phyloP scores from a whole-genome alignment of 2,888 invertebrate species.

The Acleris emargana region DNA sequence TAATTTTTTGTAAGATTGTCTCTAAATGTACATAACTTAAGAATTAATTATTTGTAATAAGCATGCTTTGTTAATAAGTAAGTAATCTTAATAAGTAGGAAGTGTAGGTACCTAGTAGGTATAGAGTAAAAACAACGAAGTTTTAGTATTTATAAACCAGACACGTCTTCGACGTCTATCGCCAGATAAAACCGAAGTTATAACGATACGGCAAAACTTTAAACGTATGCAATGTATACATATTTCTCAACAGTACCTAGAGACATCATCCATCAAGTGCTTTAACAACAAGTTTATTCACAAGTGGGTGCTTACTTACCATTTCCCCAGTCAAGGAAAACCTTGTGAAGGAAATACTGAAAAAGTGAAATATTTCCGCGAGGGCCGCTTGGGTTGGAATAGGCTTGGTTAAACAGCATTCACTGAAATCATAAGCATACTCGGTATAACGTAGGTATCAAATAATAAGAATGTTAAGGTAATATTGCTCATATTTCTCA shows the following conservation, averaged over 20 bases:
- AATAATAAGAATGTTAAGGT: background rate
- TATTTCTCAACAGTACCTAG: background rate
- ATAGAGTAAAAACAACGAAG: too few relatives aligned
- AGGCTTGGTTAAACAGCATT: conserved; percentile 8
- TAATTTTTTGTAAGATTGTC: too few relatives aligned
- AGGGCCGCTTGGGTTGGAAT: conserved; percentile 6
- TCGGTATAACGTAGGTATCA: background rate
- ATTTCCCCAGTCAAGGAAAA: conserved; percentile 10
- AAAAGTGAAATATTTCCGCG: conserved; percentile 5
- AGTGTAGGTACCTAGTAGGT: too few relatives aligned
- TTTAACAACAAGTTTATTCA: conserved; percentile 15
- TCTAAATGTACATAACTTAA: too few relatives aligned
- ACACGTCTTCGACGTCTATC: too few relatives aligned
- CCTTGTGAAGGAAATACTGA: conserved; percentile 2
- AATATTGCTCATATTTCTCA: too few relatives aligned
- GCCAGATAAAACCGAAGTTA: too few relatives aligned
- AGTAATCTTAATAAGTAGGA: too few relatives aligned
- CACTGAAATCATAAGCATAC: conserved; percentile 15
- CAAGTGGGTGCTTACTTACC: conserved; percentile 14
- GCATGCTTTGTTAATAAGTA: too few relatives aligned
- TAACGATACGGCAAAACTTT: too few relatives aligned
- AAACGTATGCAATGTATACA: background rate
- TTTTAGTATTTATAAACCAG: too few relatives aligned
- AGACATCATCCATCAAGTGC: background rate
- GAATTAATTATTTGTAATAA: too few relatives aligned